phyloP scores from a whole-genome alignment of 2,888 invertebrate genomes.

The Lucinisca nassula region DNA sequence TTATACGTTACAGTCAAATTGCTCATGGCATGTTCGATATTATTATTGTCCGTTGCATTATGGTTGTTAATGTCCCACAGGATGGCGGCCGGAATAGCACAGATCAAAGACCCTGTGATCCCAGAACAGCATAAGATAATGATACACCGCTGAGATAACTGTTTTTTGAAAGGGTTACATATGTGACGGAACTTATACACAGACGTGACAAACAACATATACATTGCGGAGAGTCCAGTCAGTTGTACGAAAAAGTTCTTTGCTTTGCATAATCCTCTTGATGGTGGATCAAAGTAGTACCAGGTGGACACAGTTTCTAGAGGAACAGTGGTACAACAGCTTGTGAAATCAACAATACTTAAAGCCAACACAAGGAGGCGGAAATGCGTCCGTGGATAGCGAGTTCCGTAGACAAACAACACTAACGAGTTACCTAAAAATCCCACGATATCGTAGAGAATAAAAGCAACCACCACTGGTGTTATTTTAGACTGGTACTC shows the following conservation, averaged over 20 bases:
- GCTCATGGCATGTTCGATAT: neutral
- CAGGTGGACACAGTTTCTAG: neutral
- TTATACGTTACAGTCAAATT: neutral
- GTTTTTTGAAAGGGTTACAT: neutral
- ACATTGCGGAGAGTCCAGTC: too few relatives aligned
- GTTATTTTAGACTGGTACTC: too few relatives aligned
- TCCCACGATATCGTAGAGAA: neutral
- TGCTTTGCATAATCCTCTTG: neutral
- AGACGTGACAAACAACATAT: neutral
- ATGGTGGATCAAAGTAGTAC: neutral
- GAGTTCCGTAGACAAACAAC: neutral
- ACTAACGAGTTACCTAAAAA: neutral
- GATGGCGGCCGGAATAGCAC: neutral
- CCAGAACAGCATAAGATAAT: neutral
- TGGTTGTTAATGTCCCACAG: neutral
- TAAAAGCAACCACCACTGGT: neutral
- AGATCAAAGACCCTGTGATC: neutral
- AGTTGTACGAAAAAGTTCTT: neutral
- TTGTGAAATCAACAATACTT: neutral
- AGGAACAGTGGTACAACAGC: neutral
- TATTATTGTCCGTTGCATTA: neutral
- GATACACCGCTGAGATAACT: neutral
- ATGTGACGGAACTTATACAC: neutral
- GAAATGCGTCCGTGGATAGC: neutral
- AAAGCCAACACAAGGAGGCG: neutral